Evolutionary conservation across 2,797 vertebrate species (phyloP).

Genomic region (Pangasius mekongensis): DNA sequence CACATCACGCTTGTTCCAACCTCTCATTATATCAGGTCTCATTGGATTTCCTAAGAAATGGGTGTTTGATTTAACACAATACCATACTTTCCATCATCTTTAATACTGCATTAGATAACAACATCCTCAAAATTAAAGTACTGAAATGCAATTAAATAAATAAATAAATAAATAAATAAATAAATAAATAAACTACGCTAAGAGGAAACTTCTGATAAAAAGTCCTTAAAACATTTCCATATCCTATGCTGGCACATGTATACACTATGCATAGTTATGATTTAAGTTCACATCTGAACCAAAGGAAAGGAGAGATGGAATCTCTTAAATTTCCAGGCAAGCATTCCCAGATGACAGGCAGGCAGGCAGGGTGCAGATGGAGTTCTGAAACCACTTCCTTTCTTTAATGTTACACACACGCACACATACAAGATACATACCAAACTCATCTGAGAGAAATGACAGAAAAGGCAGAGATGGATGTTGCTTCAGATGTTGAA

Average conservation of each 20-base stretch:
- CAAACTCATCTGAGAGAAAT: conserved; percentile 48
- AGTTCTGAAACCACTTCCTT: conserved; percentile 54
- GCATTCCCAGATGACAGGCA: conserved; percentile 56
- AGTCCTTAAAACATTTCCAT: conserved; percentile 44
- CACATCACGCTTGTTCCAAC: conserved; percentile 48
- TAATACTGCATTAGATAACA: conserved; percentile 53
- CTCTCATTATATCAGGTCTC: conserved; percentile 54
- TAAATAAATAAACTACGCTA: conserved; percentile 8
- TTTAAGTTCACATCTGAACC: conserved; percentile 54
- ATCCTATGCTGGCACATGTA: conserved; percentile 39
- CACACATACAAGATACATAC: conserved; percentile 38
- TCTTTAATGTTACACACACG: conserved; percentile 30
- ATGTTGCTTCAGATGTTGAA: conserved; percentile 36
- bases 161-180: neutral
- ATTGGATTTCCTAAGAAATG: conserved; percentile 52
- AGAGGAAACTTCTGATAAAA: conserved; percentile 54
- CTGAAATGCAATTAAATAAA: conserved; percentile 15
- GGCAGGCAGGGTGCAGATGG: conserved; percentile 52
- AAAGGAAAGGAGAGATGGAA: conserved; percentile 46
- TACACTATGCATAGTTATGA: conserved; percentile 52
- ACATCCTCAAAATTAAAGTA: conserved; percentile 52
- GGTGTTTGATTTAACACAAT: conserved; percentile 49
- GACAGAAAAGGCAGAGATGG: conserved; percentile 42
- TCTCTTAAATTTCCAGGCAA: conserved; percentile 55
- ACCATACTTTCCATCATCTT: conserved; percentile 41